Base-by-base conservation (phyloP, 2,888 invertebrate species). In the Aphelenchoides bicaudatus region DNA sequence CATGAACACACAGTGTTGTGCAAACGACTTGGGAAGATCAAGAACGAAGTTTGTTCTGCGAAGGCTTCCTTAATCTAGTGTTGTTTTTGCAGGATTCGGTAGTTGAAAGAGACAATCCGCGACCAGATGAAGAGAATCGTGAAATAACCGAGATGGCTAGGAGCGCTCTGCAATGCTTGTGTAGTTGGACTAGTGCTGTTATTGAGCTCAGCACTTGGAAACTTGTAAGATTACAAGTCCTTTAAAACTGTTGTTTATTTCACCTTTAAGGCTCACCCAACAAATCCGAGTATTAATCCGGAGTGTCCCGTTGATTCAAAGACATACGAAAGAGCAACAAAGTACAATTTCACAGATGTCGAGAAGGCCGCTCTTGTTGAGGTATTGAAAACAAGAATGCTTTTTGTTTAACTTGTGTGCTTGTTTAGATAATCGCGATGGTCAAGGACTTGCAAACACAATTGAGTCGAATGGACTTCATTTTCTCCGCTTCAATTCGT, bases 341-440 rank as follows among this genome's bases (percentile, higher is more conserved):
- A 93, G 6, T 98, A 96, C 83, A 98, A 98, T 82, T 98, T 98
- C 80, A 89, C 88, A 0, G 88, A 90, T 1, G 92, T 91, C 75
- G 98, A 98, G 82, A 98, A 98, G 80, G 91, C 91, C 82, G 94
- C 94, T 0, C 83, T 98, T 72, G 93, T 98, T 64, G 94, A 96
- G 83, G 91, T 94, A 19, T 52, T 53, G 34, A 34, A 16, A 13
- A 34, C 16, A 13, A 34, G 16, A 16, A 34, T 13, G 34, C 34
- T n/a, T 34, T 10, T 34, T 34, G 34, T 34, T 34, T n/a, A n/a
- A n/a, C n/a, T n/a, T 34, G 34, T 34, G 34, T n/a, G 10, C 34
- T 10, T n/a, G 10, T 34, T 10, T 25, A 43, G 52, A 51, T 51
- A n/a, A 28, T 51, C 39, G 52, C 52, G 2, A 23, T 51, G 52